phyloP scores from a whole-genome alignment of 2,797 vertebrate species.

The Anolis apletophallus region DNA sequence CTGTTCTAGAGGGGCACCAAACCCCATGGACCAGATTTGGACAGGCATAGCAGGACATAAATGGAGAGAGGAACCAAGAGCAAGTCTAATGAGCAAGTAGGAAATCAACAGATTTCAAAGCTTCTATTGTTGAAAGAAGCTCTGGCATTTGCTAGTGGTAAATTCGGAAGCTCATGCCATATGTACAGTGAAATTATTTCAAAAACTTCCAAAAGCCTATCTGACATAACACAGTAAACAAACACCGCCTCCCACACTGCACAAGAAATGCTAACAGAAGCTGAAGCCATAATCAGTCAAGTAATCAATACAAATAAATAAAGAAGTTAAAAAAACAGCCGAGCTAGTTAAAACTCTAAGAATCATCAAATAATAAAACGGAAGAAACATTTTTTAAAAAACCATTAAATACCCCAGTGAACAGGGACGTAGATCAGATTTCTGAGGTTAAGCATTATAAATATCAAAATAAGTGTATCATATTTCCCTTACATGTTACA shows the following conservation, averaged over 20 bases:
- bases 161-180: background rate
- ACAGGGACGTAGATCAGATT: background rate
- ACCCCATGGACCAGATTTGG: too few relatives aligned
- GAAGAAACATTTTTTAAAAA: background rate
- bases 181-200: background rate
- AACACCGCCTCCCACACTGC: too few relatives aligned
- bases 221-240: background rate
- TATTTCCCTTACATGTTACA: background rate
- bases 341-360: constrained; percentile 3
- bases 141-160: background rate
- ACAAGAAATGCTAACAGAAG: background rate
- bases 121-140: background rate
- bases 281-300: background rate
- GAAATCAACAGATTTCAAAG: background rate
- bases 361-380: background rate
- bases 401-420: background rate
- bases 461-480: background rate
- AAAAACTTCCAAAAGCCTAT: background rate
- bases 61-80: background rate
- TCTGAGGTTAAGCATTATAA: background rate
- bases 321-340: background rate
- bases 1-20: too few relatives aligned
- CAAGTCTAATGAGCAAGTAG: background rate
- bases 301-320: background rate
- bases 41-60: background rate